A percentile compares a stretch with the other conserved stretches of the same genome.
phyloP scores from a whole-genome alignment of 23 tunicate species.

The Clavelina lepadiformis region DNA sequence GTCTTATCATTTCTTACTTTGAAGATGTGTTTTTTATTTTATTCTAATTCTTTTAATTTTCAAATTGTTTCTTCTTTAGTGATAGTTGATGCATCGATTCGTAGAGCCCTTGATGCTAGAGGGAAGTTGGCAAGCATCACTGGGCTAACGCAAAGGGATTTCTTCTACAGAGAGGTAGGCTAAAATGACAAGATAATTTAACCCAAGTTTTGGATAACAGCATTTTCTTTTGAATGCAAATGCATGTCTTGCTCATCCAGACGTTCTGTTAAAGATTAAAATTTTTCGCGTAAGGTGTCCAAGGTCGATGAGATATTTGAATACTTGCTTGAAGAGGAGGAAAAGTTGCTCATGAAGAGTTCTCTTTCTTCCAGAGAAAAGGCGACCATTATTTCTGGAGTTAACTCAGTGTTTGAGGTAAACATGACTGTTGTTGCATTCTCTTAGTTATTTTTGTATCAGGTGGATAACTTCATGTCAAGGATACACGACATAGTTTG shows the following conservation, averaged over 20 bases:
- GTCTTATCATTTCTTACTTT: neutral
- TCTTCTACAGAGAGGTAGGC: constrained; percentile 70
- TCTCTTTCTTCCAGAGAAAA: constrained; percentile 40
- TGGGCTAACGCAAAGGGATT: constrained; percentile 60
- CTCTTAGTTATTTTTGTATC: no score
- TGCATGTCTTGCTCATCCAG: neutral
- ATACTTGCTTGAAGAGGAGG: constrained; percentile 61
- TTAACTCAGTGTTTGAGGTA: constrained; percentile 63
- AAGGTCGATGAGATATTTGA: constrained; percentile 72
- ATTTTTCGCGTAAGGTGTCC: no score
- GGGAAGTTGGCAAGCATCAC: constrained; percentile 20
- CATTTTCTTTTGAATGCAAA: neutral
- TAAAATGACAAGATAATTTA: neutral
- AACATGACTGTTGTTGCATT: neutral
- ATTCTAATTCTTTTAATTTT: neutral
- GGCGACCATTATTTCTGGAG: constrained; percentile 29
- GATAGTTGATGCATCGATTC: constrained; percentile 63
- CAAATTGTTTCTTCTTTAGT: constrained; percentile 19
- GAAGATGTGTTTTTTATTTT: neutral
- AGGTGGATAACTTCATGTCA: no score
- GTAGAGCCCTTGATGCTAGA: constrained; percentile 40
- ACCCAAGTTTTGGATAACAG: neutral
- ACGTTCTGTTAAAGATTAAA: neutral
- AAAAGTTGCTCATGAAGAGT: constrained; percentile 19
- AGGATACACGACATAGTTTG: no score